Evolutionary conservation across 1,140 invertebrate genomes (phyloP), one percentile per base, ranked within the genome.

Genomic region (Drosophila sp.): DNA sequence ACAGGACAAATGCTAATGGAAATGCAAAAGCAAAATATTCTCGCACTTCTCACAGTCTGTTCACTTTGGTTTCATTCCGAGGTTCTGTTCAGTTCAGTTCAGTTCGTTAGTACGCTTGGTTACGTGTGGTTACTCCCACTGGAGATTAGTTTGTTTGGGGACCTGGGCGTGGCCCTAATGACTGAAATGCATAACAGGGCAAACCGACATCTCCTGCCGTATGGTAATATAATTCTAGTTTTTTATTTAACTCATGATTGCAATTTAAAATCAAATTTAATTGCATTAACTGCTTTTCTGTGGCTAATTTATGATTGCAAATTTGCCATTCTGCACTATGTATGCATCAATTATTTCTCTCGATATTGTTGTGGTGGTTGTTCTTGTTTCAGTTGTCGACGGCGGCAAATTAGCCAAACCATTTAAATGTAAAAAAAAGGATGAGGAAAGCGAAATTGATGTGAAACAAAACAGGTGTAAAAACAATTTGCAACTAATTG

Each of bases 401-500:
- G 35, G 66, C 60, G 58, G 66, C 73, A 77, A 77, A 77, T 77
- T 77, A 69, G 75, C 62, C 75, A 50, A 76, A 54, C 66, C 54
- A 64, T 76, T 76, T 76, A 35, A 66, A 75, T 40, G 32, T 3
- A 5, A 32, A 32, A 33, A 38, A 60, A 25, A 27, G 1, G 30
- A 38, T 10, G 1, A 10, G 8, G 27, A 64, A 55, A 50, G 32
- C 62, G 17, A 65, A 58, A 10, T 47, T 44, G 17, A 74, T 66
- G 63, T 61, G 75, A 77, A 71, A 68, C 61, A 68, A 71, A 77
- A 77, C 74, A 76, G 74, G 74, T 77, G 74, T 77, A 71, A 77
- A 60, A 81, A 67, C 67, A 80, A 83, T 87, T 87, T 87, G 79
- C 74, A 54, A 80, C 76, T 87, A 89, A 87, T 87, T 87, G 80